A percentile compares a stretch with the other conserved stretches of the same genome.
These are phyloP conservation scores for Labrus mixtus DNA, from an alignment of 2,113 vertebrate genomes.

Conservation along the genomic window DNA sequence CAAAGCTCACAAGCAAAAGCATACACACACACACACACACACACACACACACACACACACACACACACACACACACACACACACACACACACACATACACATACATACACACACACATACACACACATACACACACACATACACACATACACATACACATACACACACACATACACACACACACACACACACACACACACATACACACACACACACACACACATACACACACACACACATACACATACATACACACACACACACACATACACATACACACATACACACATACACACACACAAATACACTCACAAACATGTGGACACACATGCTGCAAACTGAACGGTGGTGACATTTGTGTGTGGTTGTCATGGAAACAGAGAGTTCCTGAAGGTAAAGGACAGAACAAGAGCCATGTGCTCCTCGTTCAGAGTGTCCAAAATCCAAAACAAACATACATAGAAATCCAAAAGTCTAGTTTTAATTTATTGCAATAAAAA, in stretches of 20 bases:
- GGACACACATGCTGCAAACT: not conserved
- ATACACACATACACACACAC: not conserved
- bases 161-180: not conserved
- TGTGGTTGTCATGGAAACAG: conserved; percentile 75
- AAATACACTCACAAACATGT: too few species aligned
- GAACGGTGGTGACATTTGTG: conserved; percentile 30
- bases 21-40: not conserved
- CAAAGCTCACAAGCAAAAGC: too few species aligned
- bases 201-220: not conserved
- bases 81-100: too few species aligned
- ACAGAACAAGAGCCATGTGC: conserved; percentile 20
- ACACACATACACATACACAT: not conserved
- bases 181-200: too few species aligned
- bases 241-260: not conserved
- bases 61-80: not conserved
- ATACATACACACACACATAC: not conserved
- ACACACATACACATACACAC: not conserved
- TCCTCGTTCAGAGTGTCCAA: conserved; percentile 21
- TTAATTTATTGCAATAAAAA: too few species aligned
- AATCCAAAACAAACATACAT: too few species aligned
- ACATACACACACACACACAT: not conserved
- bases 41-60: not conserved
- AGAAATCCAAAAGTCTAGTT: too few species aligned
- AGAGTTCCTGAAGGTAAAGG: conserved; percentile 28
- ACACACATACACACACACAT: too few species aligned